Conservation (phyloP, 2,888 invertebrate species). For the Carterocephalus palaemon region DNA sequence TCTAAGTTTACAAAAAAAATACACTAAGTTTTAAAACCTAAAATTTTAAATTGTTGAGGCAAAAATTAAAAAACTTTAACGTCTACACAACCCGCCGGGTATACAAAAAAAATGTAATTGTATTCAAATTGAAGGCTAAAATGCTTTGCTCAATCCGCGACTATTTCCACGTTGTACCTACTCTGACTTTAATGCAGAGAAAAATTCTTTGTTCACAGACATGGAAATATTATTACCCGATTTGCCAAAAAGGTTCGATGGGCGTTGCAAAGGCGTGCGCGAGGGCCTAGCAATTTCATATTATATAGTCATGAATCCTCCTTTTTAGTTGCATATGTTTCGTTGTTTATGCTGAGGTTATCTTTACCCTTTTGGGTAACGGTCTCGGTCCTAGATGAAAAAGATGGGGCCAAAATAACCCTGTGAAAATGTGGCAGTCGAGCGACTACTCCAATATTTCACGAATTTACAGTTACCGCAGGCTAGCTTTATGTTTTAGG, state of each 20-base stretch:
- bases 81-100: no score
- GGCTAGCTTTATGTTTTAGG: slow-evolving; percentile 35
- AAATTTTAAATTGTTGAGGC: no score
- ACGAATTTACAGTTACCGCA: slow-evolving; percentile 41
- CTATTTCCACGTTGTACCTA: slow-evolving; percentile 45
- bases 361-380: slow-evolving; percentile 45
- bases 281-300: slow-evolving; percentile 51
- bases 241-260: slow-evolving; percentile 56
- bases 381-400: slow-evolving; percentile 46
- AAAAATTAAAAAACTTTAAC: no score
- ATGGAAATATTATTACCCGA: slow-evolving; percentile 70
- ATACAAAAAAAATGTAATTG: no score
- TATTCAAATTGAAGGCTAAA: slow-evolving; percentile 19
- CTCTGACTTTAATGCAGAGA: slow-evolving; percentile 49
- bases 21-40: no score
- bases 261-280: slow-evolving; percentile 41
- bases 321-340: slow-evolving; percentile 46
- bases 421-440: slow-evolving; percentile 39
- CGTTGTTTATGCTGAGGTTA: slow-evolving; percentile 55
- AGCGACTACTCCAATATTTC: slow-evolving; percentile 46
- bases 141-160: slow-evolving; percentile 28
- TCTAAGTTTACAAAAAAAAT: no score
- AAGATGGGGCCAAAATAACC: slow-evolving; percentile 36
- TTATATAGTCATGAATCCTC: slow-evolving; percentile 50
- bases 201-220: slow-evolving; percentile 58